Conservation (phyloP, 2,113 vertebrate genomes). For the Pycnonotus jocosus region DNA sequence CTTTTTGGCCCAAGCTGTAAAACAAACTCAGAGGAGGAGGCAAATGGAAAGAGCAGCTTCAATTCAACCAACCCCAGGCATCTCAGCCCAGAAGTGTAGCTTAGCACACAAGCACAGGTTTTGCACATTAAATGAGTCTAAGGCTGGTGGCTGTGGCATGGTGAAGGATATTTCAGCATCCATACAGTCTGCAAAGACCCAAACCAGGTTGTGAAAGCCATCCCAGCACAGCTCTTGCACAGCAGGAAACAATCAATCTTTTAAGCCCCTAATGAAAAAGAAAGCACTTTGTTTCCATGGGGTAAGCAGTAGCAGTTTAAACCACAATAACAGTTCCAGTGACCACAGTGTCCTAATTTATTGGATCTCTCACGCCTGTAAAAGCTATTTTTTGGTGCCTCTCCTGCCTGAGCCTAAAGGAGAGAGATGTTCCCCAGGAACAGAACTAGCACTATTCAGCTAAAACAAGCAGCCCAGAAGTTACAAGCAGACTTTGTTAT, state of each 20-base stretch:
- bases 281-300: conserved; percentile 36
- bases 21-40: background rate
- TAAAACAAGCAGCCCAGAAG: background rate
- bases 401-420: background rate
- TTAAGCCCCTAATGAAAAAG: conserved; percentile 3
- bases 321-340: conserved; percentile 47
- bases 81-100: background rate
- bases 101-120: background rate
- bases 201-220: background rate
- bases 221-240: background rate
- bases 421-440: background rate
- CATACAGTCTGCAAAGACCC: background rate
- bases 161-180: background rate
- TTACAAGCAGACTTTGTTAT: background rate
- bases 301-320: conserved; percentile 41
- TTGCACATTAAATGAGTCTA: background rate
- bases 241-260: conserved; percentile 29
- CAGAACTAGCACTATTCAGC: background rate
- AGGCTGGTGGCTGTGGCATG: background rate
- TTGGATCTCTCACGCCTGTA: background rate
- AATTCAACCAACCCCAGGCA: background rate
- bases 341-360: conserved; percentile 23
- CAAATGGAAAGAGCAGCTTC: background rate
- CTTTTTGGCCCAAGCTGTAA: background rate
- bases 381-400: background rate